phyloP scores from a whole-genome alignment of 2,888 invertebrate genomes.

The Phaonia tiefii region DNA sequence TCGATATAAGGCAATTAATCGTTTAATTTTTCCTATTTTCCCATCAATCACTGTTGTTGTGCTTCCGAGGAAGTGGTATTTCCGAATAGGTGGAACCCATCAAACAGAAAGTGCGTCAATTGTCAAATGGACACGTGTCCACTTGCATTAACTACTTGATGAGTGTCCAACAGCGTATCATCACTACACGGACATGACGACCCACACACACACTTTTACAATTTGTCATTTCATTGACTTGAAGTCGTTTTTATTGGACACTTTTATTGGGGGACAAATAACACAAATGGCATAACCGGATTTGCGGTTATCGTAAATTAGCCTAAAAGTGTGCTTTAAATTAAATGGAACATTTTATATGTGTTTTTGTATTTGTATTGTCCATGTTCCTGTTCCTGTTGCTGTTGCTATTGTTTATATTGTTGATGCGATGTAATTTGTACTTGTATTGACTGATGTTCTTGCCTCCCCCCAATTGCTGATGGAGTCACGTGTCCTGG shows the following conservation, averaged over 20 bases:
- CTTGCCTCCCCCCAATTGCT: slow-evolving; percentile 20
- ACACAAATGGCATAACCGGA: slow-evolving; percentile 52
- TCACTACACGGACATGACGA: slow-evolving; percentile 34
- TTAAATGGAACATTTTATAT: slow-evolving; percentile 64
- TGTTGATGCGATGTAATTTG: not conserved
- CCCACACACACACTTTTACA: slow-evolving; percentile 36
- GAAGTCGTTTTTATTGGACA: not conserved
- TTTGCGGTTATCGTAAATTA: slow-evolving; percentile 65
- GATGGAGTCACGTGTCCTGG: slow-evolving; percentile 51
- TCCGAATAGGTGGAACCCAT: slow-evolving; percentile 14
- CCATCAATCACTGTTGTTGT: slow-evolving; percentile 60
- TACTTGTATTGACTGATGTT: slow-evolving; percentile 14
- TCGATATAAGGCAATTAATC: slow-evolving; percentile 28
- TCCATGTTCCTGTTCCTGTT: slow-evolving; percentile 37
- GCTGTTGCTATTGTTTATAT: slow-evolving; percentile 18
- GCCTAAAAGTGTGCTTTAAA: slow-evolving; percentile 64
- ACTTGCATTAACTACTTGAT: not conserved
- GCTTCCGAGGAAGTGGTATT: not conserved
- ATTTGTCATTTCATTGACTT: slow-evolving; percentile 64
- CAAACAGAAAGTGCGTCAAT: slow-evolving; percentile 55
- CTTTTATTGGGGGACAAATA: not conserved
- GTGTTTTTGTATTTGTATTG: not conserved
- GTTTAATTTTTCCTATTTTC: slow-evolving; percentile 28
- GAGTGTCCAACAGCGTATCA: not conserved
- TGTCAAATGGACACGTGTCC: slow-evolving; percentile 67